Conservation (phyloP, 2,113 vertebrate species). For the Cepphus grylle region DNA sequence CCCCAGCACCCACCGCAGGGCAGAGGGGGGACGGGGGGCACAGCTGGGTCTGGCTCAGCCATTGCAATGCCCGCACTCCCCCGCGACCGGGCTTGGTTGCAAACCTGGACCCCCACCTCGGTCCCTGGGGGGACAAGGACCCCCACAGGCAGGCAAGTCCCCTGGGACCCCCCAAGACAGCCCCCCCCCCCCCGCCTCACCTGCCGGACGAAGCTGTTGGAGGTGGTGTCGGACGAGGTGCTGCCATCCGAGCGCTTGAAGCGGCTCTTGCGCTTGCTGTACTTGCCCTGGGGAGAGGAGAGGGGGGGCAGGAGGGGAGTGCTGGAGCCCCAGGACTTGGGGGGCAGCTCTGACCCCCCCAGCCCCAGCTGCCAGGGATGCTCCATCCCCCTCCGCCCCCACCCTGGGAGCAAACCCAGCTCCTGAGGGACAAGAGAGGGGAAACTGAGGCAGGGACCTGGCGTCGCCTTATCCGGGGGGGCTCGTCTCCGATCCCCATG, state of each 20-base stretch:
- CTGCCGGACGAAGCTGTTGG: constrained; percentile 89
- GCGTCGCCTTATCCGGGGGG: background rate
- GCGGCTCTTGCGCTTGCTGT: constrained; percentile 90
- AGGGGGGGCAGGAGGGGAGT: background rate
- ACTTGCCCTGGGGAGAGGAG: constrained; percentile 81
- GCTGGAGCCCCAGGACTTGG: background rate
- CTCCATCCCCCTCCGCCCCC: background rate
- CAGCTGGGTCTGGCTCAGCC: background rate
- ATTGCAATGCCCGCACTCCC: too few relatives aligned
- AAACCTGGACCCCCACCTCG: background rate
- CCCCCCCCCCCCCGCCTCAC: background rate
- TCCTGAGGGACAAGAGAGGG: background rate
- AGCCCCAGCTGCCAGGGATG: background rate
- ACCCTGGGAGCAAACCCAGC: background rate
- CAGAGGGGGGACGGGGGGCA: background rate
- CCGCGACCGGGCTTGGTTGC: background rate
- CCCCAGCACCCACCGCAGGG: background rate
- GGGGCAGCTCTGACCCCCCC: background rate
- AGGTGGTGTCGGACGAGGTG: constrained; percentile 96
- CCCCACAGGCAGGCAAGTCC: background rate
- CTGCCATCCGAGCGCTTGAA: constrained; percentile 96
- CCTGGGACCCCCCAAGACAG: background rate
- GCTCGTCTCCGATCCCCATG: background rate
- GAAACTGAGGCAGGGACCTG: background rate
- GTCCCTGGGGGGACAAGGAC: accelerated